Evolutionary conservation across 2,797 vertebrate species (phyloP).

Genomic region (Aphelocoma californica): DNA sequence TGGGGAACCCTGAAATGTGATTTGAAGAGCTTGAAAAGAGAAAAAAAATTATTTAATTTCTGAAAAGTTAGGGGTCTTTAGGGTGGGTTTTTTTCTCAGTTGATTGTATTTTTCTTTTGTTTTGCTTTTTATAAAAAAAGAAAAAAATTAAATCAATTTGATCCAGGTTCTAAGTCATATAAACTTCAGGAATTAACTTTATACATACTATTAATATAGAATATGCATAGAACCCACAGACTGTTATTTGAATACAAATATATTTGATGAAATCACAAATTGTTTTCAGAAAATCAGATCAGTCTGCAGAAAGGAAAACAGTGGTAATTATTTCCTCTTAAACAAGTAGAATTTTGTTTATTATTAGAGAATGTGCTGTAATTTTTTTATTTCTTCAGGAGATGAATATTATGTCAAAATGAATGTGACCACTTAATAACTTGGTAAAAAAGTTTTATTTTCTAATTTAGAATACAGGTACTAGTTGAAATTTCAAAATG

Average conservation of each 20-base stretch:
- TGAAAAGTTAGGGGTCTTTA: not conserved
- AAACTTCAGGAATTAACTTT: not conserved
- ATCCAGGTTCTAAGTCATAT: not conserved
- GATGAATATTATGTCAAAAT: not conserved
- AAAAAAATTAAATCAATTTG: not conserved
- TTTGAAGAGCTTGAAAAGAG: not conserved
- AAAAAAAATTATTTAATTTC: not conserved
- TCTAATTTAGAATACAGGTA: not conserved
- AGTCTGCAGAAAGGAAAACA: not conserved
- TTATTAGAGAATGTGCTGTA: not conserved
- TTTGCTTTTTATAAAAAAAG: not conserved
- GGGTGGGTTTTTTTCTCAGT: fast-evolving
- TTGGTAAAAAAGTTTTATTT: not conserved
- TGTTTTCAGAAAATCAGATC: not conserved
- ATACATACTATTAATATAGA: not conserved
- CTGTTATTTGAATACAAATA: not conserved
- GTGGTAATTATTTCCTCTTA: not conserved
- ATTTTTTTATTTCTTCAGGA: not conserved
- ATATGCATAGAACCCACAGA: not conserved
- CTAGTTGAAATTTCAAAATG: not conserved
- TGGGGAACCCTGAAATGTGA: not conserved
- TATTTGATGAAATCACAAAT: not conserved
- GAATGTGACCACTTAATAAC: not conserved
- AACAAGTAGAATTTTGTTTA: not conserved
- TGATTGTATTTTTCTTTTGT: no score